A percentile compares a stretch with the other conserved stretches of the same genome.
phyloP scores from a whole-genome alignment of 2,888 invertebrate genomes.

The Notodonta ziczac region DNA sequence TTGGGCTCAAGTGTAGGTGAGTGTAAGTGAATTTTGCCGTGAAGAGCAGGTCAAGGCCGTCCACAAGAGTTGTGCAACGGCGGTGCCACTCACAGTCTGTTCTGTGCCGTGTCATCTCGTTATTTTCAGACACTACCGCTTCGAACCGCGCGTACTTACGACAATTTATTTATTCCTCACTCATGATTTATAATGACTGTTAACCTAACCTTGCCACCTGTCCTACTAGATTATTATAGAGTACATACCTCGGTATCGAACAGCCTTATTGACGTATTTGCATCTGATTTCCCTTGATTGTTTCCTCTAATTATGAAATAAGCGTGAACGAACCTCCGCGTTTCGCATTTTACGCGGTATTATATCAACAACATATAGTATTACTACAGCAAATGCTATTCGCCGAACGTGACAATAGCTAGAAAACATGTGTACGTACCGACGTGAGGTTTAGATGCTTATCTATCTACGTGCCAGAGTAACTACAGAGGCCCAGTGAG shows the following conservation, averaged over 20 bases:
- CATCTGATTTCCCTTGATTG: conserved; percentile 48
- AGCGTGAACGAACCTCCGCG: conserved; percentile 17
- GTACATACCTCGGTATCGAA: conserved; percentile 14
- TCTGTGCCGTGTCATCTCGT: conserved; percentile 47
- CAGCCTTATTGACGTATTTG: conserved; percentile 39
- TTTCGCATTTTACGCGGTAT: conserved; percentile 15
- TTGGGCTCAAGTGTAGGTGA: conserved; percentile 62
- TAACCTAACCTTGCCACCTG: conserved; percentile 46
- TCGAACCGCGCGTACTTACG: conserved; percentile 18
- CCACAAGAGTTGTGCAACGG: conserved; percentile 72
- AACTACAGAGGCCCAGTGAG: conserved; percentile 17
- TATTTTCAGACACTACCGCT: conserved; percentile 38
- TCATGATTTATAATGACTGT: conserved; percentile 29
- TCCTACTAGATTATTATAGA: conserved; percentile 31
- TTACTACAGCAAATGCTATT: conserved; percentile 49
- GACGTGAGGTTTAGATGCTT: conserved; percentile 56
- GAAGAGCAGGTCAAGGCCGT: conserved; percentile 77
- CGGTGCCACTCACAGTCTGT: conserved; percentile 41
- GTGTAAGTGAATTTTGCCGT: conserved; percentile 68
- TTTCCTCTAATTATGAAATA: conserved; percentile 43
- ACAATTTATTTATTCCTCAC: conserved; percentile 37
- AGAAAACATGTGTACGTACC: conserved; percentile 38
- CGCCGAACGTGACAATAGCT: conserved; percentile 71
- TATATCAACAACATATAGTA: conserved; percentile 46
- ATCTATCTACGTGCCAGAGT: conserved; percentile 57